phyloP scores from a whole-genome alignment of 2,797 vertebrate genomes.

The Spea hammondii region DNA sequence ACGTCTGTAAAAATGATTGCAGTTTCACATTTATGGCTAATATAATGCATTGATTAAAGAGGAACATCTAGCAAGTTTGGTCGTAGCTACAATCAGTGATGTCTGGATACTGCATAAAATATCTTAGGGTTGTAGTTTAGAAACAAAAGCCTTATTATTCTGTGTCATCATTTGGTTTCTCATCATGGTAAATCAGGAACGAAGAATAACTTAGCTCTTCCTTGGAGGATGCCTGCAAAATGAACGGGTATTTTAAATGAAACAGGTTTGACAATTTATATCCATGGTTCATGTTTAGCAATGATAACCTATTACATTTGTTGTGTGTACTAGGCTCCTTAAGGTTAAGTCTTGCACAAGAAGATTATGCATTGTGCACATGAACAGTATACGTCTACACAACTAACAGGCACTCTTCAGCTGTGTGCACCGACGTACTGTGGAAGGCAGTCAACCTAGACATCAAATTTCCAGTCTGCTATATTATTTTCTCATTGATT shows the following conservation, averaged over 20 bases:
- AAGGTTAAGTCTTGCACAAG: no score
- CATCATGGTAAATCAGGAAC: slow-evolving; percentile 60
- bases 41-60: background rate
- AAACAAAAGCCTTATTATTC: background rate
- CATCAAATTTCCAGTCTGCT: no score
- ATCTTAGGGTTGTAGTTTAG: background rate
- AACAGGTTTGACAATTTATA: background rate
- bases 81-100: background rate
- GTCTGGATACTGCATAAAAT: background rate
- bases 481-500: no score
- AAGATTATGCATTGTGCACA: no score
- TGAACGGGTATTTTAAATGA: no score
- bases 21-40: background rate
- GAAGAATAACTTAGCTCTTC: slow-evolving; percentile 68
- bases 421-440: no score
- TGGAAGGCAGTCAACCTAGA: no score
- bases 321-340: no score
- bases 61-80: background rate
- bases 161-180: slow-evolving; percentile 34
- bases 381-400: no score
- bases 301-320: background rate
- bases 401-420: no score
- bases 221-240: slow-evolving; percentile 68
- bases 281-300: background rate
- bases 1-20: no score